Conservation (phyloP, 2,888 invertebrate genomes). For the Archips crataeganus region DNA sequence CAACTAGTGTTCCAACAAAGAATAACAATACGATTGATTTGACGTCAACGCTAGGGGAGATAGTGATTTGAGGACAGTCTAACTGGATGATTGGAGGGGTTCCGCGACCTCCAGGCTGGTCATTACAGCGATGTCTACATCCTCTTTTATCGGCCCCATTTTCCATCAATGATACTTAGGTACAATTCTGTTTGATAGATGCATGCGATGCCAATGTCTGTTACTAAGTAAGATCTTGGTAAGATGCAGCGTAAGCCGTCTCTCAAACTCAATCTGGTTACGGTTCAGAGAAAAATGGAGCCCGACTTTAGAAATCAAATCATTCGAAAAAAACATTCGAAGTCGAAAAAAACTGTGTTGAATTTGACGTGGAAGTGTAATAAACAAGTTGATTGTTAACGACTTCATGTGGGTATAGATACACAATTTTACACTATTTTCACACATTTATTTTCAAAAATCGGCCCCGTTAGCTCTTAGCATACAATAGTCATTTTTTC, state of each 20-base stretch:
- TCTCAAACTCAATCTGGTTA: background rate
- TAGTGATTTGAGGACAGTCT: conserved; percentile 27
- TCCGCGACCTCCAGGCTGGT: conserved; percentile 37
- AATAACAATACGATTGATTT: conserved; percentile 26
- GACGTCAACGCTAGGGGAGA: conserved; percentile 43
- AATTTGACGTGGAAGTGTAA: too few species aligned
- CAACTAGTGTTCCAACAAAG: background rate
- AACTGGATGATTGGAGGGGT: conserved; percentile 45
- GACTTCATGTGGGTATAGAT: too few species aligned
- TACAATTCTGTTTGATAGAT: background rate
- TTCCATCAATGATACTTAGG: conserved; percentile 19
- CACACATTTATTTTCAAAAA: too few species aligned
- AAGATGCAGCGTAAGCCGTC: background rate
- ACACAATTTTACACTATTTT: too few species aligned
- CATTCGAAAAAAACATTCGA: too few species aligned
- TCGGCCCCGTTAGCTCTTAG: too few species aligned
- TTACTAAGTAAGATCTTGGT: background rate
- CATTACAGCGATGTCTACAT: conserved; percentile 32
- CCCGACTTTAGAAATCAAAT: too few species aligned
- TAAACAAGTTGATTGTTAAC: too few species aligned
- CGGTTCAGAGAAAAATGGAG: background rate
- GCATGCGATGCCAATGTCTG: background rate
- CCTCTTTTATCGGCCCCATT: conserved; percentile 29
- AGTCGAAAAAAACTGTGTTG: too few species aligned
- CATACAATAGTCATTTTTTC: too few species aligned